phyloP scores from a whole-genome alignment of 2,888 invertebrate species.

The Axea sp. region DNA sequence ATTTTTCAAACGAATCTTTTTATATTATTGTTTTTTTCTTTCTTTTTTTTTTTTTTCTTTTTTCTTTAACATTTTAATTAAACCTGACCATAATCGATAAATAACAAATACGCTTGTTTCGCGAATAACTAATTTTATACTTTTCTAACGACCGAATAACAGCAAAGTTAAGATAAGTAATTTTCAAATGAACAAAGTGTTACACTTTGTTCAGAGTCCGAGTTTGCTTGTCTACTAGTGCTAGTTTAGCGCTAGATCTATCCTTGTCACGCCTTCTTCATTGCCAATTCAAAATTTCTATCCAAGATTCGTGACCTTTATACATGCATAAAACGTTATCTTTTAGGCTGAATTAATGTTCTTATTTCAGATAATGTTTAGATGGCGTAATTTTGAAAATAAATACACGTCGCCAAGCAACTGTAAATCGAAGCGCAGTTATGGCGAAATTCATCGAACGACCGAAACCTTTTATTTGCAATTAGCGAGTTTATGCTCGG shows the following conservation, averaged over 20 bases:
- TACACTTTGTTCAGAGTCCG: conserved; percentile 12
- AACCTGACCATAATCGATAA: too few species aligned
- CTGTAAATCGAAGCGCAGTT: too few species aligned
- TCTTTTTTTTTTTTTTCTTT: too few species aligned
- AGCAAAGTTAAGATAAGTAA: too few species aligned
- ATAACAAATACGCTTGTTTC: too few species aligned
- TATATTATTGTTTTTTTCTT: too few species aligned
- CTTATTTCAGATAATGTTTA: conserved; percentile 21
- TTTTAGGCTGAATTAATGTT: conserved; percentile 26
- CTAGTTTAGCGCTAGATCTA: conserved; percentile 20
- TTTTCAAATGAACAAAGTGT: conserved; percentile 22
- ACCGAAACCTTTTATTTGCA: conserved; percentile 28
- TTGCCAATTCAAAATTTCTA: conserved; percentile 48
- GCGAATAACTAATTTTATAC: too few species aligned
- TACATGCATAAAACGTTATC: conserved; percentile 40
- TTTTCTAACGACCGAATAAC: too few species aligned
- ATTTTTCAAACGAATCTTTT: too few species aligned
- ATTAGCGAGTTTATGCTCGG: conserved; percentile 23
- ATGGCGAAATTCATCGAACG: conserved; percentile 11
- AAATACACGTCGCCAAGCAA: too few species aligned
- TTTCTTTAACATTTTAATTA: too few species aligned
- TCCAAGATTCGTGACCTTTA: conserved; percentile 42
- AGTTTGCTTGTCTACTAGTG: conserved; percentile 26
- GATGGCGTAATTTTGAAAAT: conserved; percentile 28
- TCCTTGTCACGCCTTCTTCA: conserved; percentile 46